A percentile compares a stretch with the other conserved stretches of the same genome.
These are phyloP conservation scores for Atlantisia rogersi DNA, from an alignment of 2,113 vertebrate species.

Conservation along the genomic window DNA sequence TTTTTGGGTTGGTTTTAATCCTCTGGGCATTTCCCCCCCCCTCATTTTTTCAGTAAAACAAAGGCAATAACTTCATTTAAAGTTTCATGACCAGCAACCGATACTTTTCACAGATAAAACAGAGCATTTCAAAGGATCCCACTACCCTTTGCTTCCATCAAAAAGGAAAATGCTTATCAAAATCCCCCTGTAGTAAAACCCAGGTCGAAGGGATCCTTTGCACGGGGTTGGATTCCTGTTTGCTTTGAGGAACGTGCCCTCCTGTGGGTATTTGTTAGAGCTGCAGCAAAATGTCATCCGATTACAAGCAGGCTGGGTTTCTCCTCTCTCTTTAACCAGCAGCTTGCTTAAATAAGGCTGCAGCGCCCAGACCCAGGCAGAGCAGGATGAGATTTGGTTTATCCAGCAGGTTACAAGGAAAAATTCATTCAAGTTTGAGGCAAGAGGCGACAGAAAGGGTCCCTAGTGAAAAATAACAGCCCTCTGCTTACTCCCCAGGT, in stretches of 20 bases:
- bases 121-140: not conserved
- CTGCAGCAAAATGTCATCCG: not conserved
- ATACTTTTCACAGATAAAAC: not conserved
- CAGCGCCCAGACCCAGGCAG: not conserved
- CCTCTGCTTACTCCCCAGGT: not conserved
- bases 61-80: not conserved
- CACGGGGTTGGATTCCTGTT: not conserved
- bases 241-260: conserved; percentile 52
- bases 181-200: not conserved
- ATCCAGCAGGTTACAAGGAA: not conserved
- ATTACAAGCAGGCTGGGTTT: accelerated
- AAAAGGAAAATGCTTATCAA: accelerated
- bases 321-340: not conserved
- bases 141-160: not conserved
- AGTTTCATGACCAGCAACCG: not conserved
- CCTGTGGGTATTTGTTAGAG: conserved; percentile 42
- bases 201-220: not conserved
- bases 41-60: not conserved
- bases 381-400: not conserved
- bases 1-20: not conserved
- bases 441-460: not conserved
- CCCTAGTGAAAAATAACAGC: not conserved
- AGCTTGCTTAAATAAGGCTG: not conserved
- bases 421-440: not conserved
- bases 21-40: not conserved